phyloP scores from a whole-genome alignment of 2,797 vertebrate species.

The Neomorphus geoffroyi region DNA sequence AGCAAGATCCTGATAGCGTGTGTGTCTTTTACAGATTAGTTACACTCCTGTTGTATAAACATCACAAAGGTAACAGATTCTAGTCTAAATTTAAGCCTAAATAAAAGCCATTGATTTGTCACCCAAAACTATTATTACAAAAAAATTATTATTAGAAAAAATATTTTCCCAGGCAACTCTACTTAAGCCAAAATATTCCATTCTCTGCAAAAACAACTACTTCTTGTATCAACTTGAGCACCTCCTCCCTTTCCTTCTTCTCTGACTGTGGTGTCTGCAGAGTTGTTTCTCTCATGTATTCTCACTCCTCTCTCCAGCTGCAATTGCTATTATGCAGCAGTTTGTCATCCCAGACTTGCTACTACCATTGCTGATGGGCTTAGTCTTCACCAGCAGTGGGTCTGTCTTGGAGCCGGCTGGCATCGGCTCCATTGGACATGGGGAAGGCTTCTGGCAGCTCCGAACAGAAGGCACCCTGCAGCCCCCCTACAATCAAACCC shows the following conservation, averaged over 20 bases:
- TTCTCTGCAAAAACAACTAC: no score
- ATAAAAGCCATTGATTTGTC: neutral
- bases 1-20: neutral
- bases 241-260: neutral
- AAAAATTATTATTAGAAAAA: neutral
- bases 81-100: neutral
- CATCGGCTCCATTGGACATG: rapidly evolving
- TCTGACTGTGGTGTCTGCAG: no score
- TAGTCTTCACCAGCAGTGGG: rapidly evolving
- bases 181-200: no score
- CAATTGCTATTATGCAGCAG: no score
- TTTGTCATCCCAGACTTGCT: rapidly evolving
- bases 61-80: neutral
- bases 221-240: rapidly evolving
- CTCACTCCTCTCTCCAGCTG: no score
- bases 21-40: neutral
- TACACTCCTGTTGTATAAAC: neutral
- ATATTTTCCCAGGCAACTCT: neutral
- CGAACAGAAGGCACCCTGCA: neutral
- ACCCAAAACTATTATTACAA: neutral
- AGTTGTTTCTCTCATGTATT: neutral
- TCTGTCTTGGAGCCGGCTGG: rapidly evolving
- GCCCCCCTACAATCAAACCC: neutral
- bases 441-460: neutral
- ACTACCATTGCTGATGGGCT: rapidly evolving